Base-by-base conservation (phyloP, 2,888 invertebrate species). In the Drosophila melanosoma region DNA sequence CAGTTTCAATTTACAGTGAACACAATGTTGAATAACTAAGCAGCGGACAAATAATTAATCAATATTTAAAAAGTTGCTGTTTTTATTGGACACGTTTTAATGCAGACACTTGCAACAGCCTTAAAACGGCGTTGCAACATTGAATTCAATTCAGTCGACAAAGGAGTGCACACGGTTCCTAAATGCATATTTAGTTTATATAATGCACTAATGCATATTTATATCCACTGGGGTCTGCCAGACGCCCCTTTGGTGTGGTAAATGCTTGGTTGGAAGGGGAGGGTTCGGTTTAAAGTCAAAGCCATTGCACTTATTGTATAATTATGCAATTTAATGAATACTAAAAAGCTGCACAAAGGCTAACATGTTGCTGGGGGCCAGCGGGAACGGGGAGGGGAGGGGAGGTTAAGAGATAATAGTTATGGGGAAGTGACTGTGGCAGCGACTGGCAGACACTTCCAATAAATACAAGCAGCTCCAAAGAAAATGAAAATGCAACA, bases 271-370 rank as follows among this genome's bases (percentile, higher is more conserved):
- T 11, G 38, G 35, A 4, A 11, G 5, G 11, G 29, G 42, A 1
- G 15, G n/a, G 20, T 15, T 3, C 4, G 57, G 5, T 11, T 32
- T 48, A 60, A 32, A 71, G 73, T 75, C 75, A 70, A 78, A 83
- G 78, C 69, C 78, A 82, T 82, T 87, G 84, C 84, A 87, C 79
- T 85, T 85, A 85, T 85, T 88, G 85, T 86, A 86, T 88, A 86
- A 86, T 86, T 86, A 88, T 86, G 83, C 88, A 86, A 82, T 88
- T 86, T 86, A 86, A 86, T 86, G 85, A 86, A 86, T 86, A 86
- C 86, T 86, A 88, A 86, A 88, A 87, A 85, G 85, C 69, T 84
- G 67, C 62, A 54, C 54, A 35, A 45, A 53, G 52, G 49, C 58
- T 54, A 66, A 54, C 51, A 57, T 64, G 45, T 63, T 63, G 58